Evolutionary conservation across 1,140 invertebrate genomes (phyloP).

Genomic region (Apis cerana): DNA sequence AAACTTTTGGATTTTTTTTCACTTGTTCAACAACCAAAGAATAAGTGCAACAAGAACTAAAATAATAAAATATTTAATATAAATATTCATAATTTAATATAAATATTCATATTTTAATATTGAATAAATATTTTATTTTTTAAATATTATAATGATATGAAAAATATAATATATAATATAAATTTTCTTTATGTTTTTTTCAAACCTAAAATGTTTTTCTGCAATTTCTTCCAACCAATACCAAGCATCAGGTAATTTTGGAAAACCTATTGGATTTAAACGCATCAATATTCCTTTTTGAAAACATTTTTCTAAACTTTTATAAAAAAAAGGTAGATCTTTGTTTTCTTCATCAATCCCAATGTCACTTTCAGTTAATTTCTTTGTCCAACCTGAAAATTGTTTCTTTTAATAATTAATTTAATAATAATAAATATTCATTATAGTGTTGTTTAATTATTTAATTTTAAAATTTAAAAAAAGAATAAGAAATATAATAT

Average conservation of each 20-base stretch:
- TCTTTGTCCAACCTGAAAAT: constrained; percentile 77
- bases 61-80: constrained; percentile 30
- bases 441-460: background rate
- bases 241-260: constrained; percentile 78
- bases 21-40: constrained; percentile 78
- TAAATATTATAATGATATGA: background rate
- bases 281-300: constrained; percentile 76
- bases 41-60: constrained; percentile 74
- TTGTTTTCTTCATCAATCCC: constrained; percentile 77
- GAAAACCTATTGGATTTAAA: constrained; percentile 73
- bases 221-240: constrained; percentile 80
- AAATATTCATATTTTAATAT: background rate
- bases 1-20: constrained; percentile 76
- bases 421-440: background rate
- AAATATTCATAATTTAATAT: background rate
- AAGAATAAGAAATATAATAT: background rate
- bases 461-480: background rate
- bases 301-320: constrained; percentile 81
- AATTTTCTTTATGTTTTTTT: background rate
- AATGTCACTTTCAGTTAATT: constrained; percentile 74
- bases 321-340: constrained; percentile 77
- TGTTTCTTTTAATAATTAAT: background rate
- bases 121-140: background rate
- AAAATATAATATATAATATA: constrained; percentile 5
- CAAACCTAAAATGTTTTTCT: constrained; percentile 70